Conservation (phyloP, 2,888 invertebrate species). For the Cephus sareptanus region DNA sequence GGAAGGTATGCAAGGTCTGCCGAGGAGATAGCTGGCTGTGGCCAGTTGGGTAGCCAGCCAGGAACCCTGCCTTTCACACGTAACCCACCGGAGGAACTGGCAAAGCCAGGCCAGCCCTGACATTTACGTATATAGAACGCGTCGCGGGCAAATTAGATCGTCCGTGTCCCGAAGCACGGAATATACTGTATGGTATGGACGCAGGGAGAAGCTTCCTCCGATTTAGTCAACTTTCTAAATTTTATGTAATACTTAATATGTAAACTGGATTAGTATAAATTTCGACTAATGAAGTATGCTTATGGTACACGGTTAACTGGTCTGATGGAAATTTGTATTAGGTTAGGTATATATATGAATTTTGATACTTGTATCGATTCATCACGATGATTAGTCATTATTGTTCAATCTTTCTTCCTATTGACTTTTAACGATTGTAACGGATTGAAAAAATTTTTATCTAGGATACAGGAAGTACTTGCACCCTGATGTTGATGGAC, state of each 20-base stretch:
- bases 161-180: not conserved
- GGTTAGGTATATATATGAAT: not conserved
- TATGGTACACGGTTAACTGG: not conserved
- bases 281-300: not conserved
- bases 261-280: not conserved
- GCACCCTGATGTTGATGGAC: not conserved
- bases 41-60: not conserved
- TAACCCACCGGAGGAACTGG: constrained; percentile 33
- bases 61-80: constrained; percentile 41
- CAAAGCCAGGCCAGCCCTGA: constrained; percentile 31
- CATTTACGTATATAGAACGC: constrained; percentile 37
- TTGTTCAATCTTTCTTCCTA: not conserved
- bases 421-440: not conserved
- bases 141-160: constrained; percentile 24
- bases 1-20: constrained; percentile 43
- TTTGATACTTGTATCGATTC: not conserved
- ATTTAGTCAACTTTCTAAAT: constrained; percentile 45
- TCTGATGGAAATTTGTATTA: not conserved
- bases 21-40: not conserved
- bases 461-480: not conserved
- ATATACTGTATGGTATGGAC: not conserved
- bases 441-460: not conserved
- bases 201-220: constrained; percentile 30
- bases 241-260: constrained; percentile 33
- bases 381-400: not conserved